phyloP scores from a whole-genome alignment of 2,113 vertebrate genomes.

The Buteo buteo region DNA sequence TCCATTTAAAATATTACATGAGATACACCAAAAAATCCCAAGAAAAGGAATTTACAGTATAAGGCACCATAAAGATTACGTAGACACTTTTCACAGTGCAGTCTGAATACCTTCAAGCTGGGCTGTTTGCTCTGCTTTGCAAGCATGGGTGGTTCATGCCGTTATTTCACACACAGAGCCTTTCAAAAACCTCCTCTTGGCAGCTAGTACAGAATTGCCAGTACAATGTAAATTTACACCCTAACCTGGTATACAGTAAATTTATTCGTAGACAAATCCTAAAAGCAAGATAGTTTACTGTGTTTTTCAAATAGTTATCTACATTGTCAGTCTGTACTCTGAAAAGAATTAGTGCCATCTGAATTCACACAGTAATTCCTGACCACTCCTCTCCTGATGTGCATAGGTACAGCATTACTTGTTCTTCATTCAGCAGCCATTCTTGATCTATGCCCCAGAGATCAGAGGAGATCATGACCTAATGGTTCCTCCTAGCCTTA shows the following conservation, averaged over 20 bases:
- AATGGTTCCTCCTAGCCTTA: not conserved
- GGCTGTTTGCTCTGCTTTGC: not conserved
- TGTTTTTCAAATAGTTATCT: not conserved
- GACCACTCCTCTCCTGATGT: not conserved
- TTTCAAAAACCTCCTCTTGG: not conserved
- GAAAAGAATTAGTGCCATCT: not conserved
- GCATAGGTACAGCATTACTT: accelerated
- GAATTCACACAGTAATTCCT: not conserved
- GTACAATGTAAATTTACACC: not conserved
- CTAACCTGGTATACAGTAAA: not conserved
- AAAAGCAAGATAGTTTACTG: not conserved
- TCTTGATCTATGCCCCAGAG: not conserved
- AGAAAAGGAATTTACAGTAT: not conserved
- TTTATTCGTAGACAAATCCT: not conserved
- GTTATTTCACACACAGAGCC: accelerated
- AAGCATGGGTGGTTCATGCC: not conserved
- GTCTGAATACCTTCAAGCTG: not conserved
- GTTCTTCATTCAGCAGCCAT: not conserved
- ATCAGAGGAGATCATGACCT: not conserved
- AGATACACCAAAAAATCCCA: not conserved
- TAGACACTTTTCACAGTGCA: not conserved
- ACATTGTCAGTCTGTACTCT: not conserved
- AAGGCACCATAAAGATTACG: not conserved
- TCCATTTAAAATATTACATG: not conserved
- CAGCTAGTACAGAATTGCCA: not conserved